Evolutionary conservation across 2,888 invertebrate genomes (phyloP).

Genomic region (Acronicta psi): DNA sequence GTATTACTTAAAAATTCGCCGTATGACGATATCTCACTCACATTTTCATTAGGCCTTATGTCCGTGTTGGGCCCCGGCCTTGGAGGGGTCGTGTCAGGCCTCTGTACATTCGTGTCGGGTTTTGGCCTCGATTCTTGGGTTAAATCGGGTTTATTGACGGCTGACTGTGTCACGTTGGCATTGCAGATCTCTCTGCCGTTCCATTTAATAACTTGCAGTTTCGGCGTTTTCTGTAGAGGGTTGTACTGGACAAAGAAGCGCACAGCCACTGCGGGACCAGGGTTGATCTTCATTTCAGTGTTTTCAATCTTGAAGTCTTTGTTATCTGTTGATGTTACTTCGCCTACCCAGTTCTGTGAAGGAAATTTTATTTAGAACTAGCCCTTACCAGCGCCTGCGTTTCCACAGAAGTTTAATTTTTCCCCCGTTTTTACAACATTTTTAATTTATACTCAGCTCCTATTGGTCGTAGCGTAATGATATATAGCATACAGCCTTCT

Average conservation of each 20-base stretch:
- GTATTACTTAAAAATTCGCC: no score
- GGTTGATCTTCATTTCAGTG: conserved; percentile 87
- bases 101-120: background rate
- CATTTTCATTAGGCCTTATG: conserved; percentile 66
- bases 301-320: conserved; percentile 89
- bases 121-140: conserved; percentile 2
- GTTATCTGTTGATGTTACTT: conserved; percentile 89
- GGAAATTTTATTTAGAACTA: background rate
- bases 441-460: no score
- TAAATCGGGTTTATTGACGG: conserved; percentile 61
- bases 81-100: background rate
- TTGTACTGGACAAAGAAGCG: conserved; percentile 90
- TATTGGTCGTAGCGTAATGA: no score
- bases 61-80: conserved; percentile 31
- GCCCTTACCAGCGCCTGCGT: no score
- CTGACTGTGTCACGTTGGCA: conserved; percentile 73
- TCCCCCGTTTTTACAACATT: no score
- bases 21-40: no score
- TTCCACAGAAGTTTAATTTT: background rate
- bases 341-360: conserved; percentile 89
- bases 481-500: no score
- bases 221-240: conserved; percentile 81
- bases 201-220: conserved; percentile 82
- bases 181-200: conserved; percentile 90
- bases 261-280: conserved; percentile 87